A percentile compares a stretch with the other conserved stretches of the same genome.
These are phyloP conservation scores for Chrosomus eos DNA, from an alignment of 2,797 vertebrate genomes.

Conservation along the genomic window DNA sequence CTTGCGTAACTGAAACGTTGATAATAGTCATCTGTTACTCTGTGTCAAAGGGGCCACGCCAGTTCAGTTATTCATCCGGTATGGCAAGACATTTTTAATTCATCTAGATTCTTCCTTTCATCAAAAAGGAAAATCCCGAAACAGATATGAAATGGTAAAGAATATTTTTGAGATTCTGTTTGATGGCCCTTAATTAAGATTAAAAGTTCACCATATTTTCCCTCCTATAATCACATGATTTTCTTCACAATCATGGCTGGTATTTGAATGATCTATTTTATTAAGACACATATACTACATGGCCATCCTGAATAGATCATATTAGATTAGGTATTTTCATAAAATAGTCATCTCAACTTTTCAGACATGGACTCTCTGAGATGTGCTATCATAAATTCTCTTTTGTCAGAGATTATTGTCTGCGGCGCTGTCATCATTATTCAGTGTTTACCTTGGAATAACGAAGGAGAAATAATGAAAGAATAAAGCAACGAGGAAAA, in stretches of 20 bases:
- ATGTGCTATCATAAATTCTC: constrained; percentile 49
- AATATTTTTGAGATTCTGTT: constrained; percentile 60
- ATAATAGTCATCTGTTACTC: constrained; percentile 48
- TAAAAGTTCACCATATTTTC: constrained; percentile 47
- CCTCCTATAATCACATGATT: not conserved
- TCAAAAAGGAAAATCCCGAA: constrained; percentile 63
- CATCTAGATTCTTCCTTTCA: constrained; percentile 57
- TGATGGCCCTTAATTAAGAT: constrained; percentile 61
- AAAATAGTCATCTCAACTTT: constrained; percentile 23
- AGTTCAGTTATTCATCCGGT: constrained; percentile 57
- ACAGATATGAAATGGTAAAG: constrained; percentile 64
- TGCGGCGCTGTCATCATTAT: constrained; percentile 45
- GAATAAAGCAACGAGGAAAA: constrained; percentile 51
- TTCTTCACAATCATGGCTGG: not conserved
- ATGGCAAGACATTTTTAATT: constrained; percentile 48
- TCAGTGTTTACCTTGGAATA: constrained; percentile 54
- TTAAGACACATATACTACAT: not conserved
- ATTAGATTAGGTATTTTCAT: constrained; percentile 5
- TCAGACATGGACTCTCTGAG: not conserved
- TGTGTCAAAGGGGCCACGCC: constrained; percentile 49
- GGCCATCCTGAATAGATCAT: not conserved
- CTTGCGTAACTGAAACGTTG: constrained; percentile 48
- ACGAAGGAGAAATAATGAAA: constrained; percentile 55
- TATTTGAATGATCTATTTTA: not conserved
- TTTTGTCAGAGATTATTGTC: constrained; percentile 54